These are phyloP conservation scores for Leuciscus idus DNA, from an alignment of 2,113 vertebrate genomes.

Conservation along the genomic window DNA sequence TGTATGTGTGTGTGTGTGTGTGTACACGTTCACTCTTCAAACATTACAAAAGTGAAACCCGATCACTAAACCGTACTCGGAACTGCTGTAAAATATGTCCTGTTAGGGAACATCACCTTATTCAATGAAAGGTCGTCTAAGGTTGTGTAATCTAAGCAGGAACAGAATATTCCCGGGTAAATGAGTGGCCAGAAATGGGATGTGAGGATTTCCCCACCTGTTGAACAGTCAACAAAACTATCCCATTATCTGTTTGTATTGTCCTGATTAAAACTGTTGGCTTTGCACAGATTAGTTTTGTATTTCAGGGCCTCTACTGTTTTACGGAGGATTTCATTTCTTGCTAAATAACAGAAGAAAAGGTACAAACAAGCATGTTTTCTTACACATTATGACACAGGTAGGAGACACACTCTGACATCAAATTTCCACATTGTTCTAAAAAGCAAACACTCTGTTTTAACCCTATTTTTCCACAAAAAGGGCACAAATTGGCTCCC, in stretches of 20 bases:
- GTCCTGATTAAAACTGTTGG: background rate
- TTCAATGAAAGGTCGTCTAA: background rate
- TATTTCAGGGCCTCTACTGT: background rate
- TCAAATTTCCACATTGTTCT: too few species aligned
- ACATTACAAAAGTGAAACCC: background rate
- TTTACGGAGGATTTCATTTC: background rate
- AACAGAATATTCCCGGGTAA: constrained; percentile 5
- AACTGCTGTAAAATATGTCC: background rate
- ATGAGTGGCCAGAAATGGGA: background rate
- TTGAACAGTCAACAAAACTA: constrained; percentile 4
- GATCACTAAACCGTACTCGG: background rate
- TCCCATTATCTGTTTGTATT: background rate
- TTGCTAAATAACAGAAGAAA: background rate
- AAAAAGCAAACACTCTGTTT: too few species aligned
- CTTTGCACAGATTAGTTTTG: constrained; percentile 1
- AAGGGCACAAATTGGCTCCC: too few species aligned
- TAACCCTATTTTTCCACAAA: too few species aligned
- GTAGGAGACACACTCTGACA: too few species aligned
- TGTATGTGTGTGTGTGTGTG: too few species aligned
- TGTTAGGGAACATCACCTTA: background rate
- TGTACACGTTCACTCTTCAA: background rate
- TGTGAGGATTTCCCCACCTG: constrained; percentile 25
- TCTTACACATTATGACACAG: background rate
- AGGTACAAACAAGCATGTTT: constrained; percentile 35
- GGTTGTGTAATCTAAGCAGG: background rate